Conservation (phyloP, 2,113 vertebrate species). For the Rhineura floridana region DNA sequence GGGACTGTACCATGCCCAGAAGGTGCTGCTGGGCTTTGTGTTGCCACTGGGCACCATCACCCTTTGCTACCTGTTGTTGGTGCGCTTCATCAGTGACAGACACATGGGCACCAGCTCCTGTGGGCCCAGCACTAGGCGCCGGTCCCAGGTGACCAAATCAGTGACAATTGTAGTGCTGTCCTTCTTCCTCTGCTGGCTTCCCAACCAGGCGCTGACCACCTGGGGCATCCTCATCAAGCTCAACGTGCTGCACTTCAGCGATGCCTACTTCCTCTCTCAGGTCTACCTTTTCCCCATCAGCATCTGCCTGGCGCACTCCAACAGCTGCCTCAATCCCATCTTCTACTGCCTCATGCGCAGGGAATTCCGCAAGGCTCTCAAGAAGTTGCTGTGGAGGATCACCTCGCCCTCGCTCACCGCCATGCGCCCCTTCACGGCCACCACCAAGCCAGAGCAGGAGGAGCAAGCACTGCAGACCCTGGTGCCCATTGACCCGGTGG, state of each 20-base stretch:
- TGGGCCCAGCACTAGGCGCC: conserved; percentile 80
- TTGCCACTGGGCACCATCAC: conserved; percentile 86
- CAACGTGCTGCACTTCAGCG: conserved; percentile 90
- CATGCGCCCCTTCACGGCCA: conserved; percentile 86
- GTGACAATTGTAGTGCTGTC: conserved; percentile 93
- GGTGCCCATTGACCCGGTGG: conserved; percentile 58
- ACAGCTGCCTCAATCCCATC: conserved; percentile 95
- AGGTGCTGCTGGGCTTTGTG: conserved; percentile 90
- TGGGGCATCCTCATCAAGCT: conserved; percentile 97
- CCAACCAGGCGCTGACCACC: conserved; percentile 92
- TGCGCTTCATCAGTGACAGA: conserved; percentile 87
- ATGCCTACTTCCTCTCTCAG: conserved; percentile 90
- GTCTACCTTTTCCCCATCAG: conserved; percentile 92
- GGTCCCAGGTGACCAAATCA: conserved; percentile 92
- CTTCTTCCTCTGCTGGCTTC: conserved; percentile 97
- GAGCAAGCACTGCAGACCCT: conserved; percentile 74
- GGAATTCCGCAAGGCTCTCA: conserved; percentile 92
- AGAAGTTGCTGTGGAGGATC: conserved; percentile 87
- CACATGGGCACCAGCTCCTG: conserved; percentile 74
- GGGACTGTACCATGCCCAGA: conserved; percentile 92
- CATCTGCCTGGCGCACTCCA: conserved; percentile 94
- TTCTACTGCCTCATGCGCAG: conserved; percentile 94
- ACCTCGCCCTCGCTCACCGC: conserved; percentile 83
- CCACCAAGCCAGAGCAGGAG: conserved; percentile 85
- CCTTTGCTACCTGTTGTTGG: conserved; percentile 88